Conservation (phyloP, 2,113 vertebrate genomes). For the Periophthalmodon schlosseri region DNA sequence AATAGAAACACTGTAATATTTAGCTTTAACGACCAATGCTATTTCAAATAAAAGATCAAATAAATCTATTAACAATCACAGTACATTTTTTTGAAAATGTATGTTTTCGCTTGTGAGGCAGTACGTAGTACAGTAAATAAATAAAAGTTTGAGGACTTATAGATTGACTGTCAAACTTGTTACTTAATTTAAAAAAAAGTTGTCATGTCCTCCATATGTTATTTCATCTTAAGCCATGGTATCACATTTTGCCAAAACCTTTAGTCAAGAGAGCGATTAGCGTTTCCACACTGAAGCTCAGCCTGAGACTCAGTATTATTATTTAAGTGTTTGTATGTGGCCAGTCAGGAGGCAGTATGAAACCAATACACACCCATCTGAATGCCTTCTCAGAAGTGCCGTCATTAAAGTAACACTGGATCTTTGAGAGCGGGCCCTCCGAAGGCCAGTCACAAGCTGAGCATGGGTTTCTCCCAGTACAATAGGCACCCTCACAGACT, state of each 20-base stretch:
- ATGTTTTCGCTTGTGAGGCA: no score
- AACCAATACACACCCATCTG: constrained; percentile 68
- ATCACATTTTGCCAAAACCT: background rate
- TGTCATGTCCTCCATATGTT: background rate
- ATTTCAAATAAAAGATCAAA: no score
- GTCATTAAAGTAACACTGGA: constrained; percentile 69
- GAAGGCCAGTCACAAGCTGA: constrained; percentile 77
- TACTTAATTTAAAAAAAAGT: background rate
- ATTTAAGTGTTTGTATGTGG: constrained; percentile 28
- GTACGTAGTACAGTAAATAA: no score
- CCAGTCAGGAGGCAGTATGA: constrained; percentile 56
- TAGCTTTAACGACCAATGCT: no score
- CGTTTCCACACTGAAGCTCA: background rate
- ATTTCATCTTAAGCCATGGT: background rate
- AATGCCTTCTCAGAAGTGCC: constrained; percentile 62
- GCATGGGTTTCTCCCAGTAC: constrained; percentile 70
- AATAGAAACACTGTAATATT: background rate
- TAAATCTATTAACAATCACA: no score
- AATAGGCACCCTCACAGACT: constrained; percentile 70
- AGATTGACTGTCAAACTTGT: background rate
- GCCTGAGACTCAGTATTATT: constrained; percentile 12
- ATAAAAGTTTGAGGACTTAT: no score
- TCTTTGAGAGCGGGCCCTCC: constrained; percentile 65
- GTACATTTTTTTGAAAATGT: no score
- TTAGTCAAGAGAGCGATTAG: background rate